Evolutionary conservation across 2,888 invertebrate species (phyloP).

Genomic region (Lasiommata megera): DNA sequence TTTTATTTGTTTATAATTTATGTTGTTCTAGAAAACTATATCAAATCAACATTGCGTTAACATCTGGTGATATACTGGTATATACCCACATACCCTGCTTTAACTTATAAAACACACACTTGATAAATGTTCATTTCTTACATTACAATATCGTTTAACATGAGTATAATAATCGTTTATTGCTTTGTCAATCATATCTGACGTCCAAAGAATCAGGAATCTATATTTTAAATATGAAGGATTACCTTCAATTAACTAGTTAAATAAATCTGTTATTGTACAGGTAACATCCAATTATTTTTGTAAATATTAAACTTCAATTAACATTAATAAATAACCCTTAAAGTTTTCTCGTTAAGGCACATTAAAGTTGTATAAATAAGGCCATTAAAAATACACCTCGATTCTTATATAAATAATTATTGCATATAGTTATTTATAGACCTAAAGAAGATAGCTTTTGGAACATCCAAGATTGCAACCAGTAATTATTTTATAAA

Average conservation of each 20-base stretch:
- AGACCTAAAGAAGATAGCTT: neutral
- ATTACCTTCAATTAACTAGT: constrained; percentile 19
- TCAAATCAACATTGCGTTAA: no score
- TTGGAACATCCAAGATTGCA: neutral
- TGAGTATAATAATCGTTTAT: constrained; percentile 21
- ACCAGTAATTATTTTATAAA: no score
- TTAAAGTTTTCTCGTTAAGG: constrained; percentile 38
- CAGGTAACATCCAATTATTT: constrained; percentile 39
- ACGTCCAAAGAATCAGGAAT: constrained; percentile 43
- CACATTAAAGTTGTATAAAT: constrained; percentile 31
- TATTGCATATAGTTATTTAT: neutral
- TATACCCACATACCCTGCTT: constrained; percentile 1
- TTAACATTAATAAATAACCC: constrained; percentile 24
- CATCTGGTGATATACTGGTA: no score
- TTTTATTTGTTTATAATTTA: no score
- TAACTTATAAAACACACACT: neutral
- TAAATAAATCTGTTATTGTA: constrained; percentile 34
- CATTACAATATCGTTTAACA: constrained; percentile 4
- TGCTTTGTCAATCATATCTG: constrained; percentile 29
- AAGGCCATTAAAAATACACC: constrained; percentile 21
- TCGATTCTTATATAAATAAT: constrained; percentile 11
- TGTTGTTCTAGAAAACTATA: no score
- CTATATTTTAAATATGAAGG: neutral
- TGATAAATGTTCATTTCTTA: neutral
- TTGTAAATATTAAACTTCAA: constrained; percentile 31